phyloP scores from a whole-genome alignment of 2,888 invertebrate genomes.

The Eristalis pertinax region DNA sequence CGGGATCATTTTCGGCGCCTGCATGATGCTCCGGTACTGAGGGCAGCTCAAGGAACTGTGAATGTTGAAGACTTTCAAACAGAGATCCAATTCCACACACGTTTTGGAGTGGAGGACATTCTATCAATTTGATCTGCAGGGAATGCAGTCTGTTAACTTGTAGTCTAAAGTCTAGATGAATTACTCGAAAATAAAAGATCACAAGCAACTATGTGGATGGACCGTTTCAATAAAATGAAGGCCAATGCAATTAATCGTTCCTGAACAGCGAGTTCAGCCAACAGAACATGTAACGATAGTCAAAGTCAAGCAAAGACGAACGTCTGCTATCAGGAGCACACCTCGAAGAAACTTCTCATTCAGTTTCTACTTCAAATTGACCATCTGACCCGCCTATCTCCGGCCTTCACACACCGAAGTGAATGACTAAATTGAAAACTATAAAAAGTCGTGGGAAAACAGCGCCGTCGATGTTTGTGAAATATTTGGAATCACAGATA shows the following conservation, averaged over 20 bases:
- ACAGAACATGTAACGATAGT: neutral
- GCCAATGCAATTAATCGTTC: no score
- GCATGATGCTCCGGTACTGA: no score
- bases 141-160: no score
- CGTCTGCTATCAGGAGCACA: neutral
- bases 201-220: neutral
- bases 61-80: no score
- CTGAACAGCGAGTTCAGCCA: no score
- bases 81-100: no score
- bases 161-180: no score
- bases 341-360: neutral
- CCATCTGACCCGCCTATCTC: neutral
- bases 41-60: no score
- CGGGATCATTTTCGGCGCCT: no score
- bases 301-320: neutral
- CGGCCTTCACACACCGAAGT: neutral
- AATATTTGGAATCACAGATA: neutral
- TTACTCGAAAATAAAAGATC: neutral
- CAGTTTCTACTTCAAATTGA: neutral
- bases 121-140: no score
- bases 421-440: neutral
- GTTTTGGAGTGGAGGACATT: no score
- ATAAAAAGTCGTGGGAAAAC: neutral
- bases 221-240: no score
- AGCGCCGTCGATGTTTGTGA: neutral